Base-by-base conservation (phyloP, 1,140 invertebrate species). In the Sycobia sp. region DNA sequence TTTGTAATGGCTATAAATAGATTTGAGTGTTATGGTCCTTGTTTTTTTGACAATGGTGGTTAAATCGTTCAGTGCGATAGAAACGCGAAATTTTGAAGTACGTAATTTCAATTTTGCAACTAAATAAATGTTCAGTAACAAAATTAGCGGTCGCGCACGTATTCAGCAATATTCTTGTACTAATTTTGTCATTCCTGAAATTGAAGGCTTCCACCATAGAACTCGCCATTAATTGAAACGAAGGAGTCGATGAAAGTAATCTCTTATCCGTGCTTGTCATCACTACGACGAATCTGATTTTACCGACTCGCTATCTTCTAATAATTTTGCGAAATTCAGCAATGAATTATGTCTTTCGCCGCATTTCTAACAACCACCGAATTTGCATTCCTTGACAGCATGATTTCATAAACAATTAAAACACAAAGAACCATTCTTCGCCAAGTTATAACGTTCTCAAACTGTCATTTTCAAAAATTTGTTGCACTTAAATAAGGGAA, bases 141-240 rank as follows among this genome's bases (percentile, higher is more conserved):
- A 61, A 53, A 53, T 61, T 41, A 3, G 58, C 36, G 13, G 49
- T 51, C 2, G 58, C 46, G 11, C 58, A 60, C 3, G 58, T 61
- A 34, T 61, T 39, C 2, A 61, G 20, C 14, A 61, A 23, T 1
- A 23, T 13, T 16, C 38, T 11, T 11, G 13, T 3, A 1, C 23
- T 13, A 27, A 43, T 36, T 22, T 29, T 16, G 10, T 53, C 25
- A 20, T 22, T 32, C 1, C n/a, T 53, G 13, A 9, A 7, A 36
- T 53, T 38, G 4, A 18, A 20, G 0, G 13, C 36, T 9, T 43
- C n/a, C 1, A 61, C 49, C 13, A 44, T 10, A 5, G 59, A 47
- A 16, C 47, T 61, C 25, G 29, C 53, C 49, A 61, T 61, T 18
- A 60, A 41, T 39, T 59, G 57, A 34, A 20, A 44, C n/a, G 20